Base-by-base conservation (phyloP, 1,140 invertebrate species). In the Danaus plexippus region DNA sequence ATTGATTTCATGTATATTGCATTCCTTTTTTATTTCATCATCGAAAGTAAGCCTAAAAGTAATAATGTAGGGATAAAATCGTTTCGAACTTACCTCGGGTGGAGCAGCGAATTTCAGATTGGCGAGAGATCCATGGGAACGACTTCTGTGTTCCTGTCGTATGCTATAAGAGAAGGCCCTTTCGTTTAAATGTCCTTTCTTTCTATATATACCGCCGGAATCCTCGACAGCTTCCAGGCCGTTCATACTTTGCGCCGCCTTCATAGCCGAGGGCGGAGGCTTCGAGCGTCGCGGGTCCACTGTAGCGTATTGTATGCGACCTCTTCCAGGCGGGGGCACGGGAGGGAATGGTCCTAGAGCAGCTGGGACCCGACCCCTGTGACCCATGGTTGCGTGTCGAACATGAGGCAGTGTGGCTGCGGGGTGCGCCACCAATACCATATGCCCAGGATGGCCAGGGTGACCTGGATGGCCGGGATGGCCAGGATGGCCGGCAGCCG, bases 91-190 rank as follows among this genome's bases (percentile, higher is more conserved):
- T 71, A 90, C 89, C 77, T 90, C 88, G 52, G 90, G 90, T 67
- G 89, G 90, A 67, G 91, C 92, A 54, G 92, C 92, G 79, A 94
- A 94, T 78, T 94, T 93, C 13, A 97, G 85, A 72, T 95, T 97
- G 15, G 96, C 95, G 69, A 97, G 85, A 48, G 94, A 96, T 48
- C 95, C 95, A 80, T 96, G 95, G 63, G 95, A 97, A 46, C 96
- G 89, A 71, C 95, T 96, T 49, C 95, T 90, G 78, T 97, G 95
- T 76, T 97, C 96, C 73, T 97, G 95, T 49, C 96, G 88, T 69
- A 98, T 98, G 51, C 95, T 97, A 84, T 97, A 97, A 10, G 95
- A 96, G 76, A 98, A 98, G 11, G 96, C 96, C 48, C 96, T 87
- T 78, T 98, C 96, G 79, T 98, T 98, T 53, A 98, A 82, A 75